Evolutionary conservation across 2,113 vertebrate genomes (phyloP).

Genomic region (Oryctolagus cuniculus): mOryCun1.1 NC_091439.1:76481501-76482000

Average conservation of each 20-base stretch:
- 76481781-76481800: neutral
- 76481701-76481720: no score
- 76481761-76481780: neutral
- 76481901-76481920: neutral
- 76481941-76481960: neutral
- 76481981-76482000: neutral
- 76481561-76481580: no score
- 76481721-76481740: neutral
- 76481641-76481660: no score
- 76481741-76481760: neutral
- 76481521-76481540: no score
- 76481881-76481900: neutral
- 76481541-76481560: no score
- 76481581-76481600: no score
- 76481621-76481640: no score
- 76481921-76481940: neutral
- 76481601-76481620: no score
- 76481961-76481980: neutral
- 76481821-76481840: neutral
- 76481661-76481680: no score
- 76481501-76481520: no score
- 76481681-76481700: no score
- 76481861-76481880: neutral
- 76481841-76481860: neutral
- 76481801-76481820: neutral